Percentiles rank a stretch among this genome's conserved stretches.
phyloP scores from a whole-genome alignment of 2,113 vertebrate species.

The Ammodytes dubius region DNA sequence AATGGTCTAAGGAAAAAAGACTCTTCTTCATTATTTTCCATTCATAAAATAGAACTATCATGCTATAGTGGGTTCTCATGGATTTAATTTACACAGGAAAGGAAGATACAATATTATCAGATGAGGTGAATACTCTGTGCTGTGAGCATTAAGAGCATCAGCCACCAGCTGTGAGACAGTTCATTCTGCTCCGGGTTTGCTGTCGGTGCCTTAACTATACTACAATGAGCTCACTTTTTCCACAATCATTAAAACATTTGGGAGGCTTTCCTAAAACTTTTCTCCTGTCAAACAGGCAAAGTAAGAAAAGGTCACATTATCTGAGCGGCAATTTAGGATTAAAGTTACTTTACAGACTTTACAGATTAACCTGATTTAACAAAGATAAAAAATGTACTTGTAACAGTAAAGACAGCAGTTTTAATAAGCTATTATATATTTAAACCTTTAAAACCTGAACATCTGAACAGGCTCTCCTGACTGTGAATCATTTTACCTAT shows the following conservation, averaged over 20 bases:
- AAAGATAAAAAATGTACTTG: too few relatives aligned
- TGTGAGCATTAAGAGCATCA: slow-evolving; percentile 41
- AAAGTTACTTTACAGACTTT: background rate
- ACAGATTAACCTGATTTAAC: too few relatives aligned
- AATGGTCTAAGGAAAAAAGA: background rate
- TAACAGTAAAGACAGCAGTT: background rate
- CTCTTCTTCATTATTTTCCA: slow-evolving; percentile 1
- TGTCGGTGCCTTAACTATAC: slow-evolving; percentile 62
- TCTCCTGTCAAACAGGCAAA: slow-evolving; percentile 51
- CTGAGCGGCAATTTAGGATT: slow-evolving; percentile 18
- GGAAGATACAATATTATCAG: slow-evolving; percentile 17
- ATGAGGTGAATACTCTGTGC: slow-evolving; percentile 15
- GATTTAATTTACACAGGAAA: slow-evolving; percentile 15
- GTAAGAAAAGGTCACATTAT: slow-evolving; percentile 38
- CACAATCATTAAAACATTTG: slow-evolving; percentile 68
- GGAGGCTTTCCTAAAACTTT: slow-evolving; percentile 59
- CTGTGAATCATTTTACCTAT: background rate
- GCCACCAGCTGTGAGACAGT: slow-evolving; percentile 52
- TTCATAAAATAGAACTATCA: slow-evolving; percentile 18
- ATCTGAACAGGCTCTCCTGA: background rate
- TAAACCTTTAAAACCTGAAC: background rate
- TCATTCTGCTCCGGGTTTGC: slow-evolving; percentile 47
- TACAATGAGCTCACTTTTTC: slow-evolving; percentile 79
- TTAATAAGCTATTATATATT: background rate
- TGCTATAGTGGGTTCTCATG: slow-evolving; percentile 5